These are phyloP conservation scores for Myodes glareolus DNA, from an alignment of 2,113 vertebrate species.

Conservation along the genomic window DNA sequence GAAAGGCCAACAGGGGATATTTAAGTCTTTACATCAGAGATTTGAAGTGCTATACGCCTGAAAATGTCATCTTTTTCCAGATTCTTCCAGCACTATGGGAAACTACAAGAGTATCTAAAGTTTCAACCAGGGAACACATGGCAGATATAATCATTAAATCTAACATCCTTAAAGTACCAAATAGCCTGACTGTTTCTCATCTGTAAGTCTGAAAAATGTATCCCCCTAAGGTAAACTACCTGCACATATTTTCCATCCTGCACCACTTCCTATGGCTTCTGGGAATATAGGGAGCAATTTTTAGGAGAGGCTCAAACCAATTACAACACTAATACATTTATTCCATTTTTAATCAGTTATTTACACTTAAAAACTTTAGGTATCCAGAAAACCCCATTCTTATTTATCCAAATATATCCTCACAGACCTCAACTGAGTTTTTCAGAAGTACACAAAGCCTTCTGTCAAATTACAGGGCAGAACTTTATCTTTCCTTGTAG, in stretches of 20 bases:
- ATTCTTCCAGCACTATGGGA: not conserved
- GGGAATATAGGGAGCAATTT: not conserved
- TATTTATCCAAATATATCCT: not conserved
- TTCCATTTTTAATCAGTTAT: constrained; percentile 7
- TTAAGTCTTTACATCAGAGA: constrained; percentile 36
- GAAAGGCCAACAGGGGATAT: not conserved
- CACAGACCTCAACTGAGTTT: not conserved
- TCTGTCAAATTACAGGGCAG: not conserved
- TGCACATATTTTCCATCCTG: not conserved
- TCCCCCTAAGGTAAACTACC: not conserved
- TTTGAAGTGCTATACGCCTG: constrained; percentile 1
- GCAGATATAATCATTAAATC: constrained; percentile 15
- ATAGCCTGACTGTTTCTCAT: not conserved
- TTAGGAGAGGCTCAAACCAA: not conserved
- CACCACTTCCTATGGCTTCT: not conserved
- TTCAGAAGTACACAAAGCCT: not conserved
- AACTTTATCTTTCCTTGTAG: not conserved
- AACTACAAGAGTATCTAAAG: constrained; percentile 9
- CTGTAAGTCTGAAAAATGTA: not conserved
- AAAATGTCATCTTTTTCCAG: constrained; percentile 24
- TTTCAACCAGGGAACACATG: not conserved
- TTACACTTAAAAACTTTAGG: not conserved
- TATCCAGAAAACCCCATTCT: not conserved
- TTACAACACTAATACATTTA: constrained; percentile 2
- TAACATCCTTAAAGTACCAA: not conserved